Base-by-base conservation (phyloP, 1,140 invertebrate species). In the Stenopsyche tienmushanensis region DNA sequence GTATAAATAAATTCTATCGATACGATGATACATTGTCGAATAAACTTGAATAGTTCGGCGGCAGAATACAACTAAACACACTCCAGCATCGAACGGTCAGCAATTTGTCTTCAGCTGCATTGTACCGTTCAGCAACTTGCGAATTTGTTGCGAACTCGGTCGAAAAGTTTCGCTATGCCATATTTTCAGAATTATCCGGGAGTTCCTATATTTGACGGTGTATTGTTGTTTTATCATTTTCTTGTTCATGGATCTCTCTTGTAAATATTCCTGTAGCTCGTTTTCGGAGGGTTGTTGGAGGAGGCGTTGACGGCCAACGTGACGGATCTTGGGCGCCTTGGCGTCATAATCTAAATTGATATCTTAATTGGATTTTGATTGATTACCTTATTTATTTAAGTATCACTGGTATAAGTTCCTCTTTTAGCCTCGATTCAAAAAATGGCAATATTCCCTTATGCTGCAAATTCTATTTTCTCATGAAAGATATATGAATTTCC, bases 351-450 rank as follows among this genome's bases (percentile, higher is more conserved):
- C 66, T 63, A 63, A 62, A 67, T 63, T 63, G 66, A 67, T 67
- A 67, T 67, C 65, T 62, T 67, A 67, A 67, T 67, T 67, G 59
- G 60, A 57, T 62, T 67, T 62, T 67, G 65, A 67, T 67, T 67
- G 65, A 63, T 63, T 63, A 44, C 60, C 23, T 64, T 67, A 57
- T 55, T 62, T 55, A 62, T 58, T 58, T 52, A 39, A 59, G 34
- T 25, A 53, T n/a, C n/a, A n/a, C n/a, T n/a, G n/a, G n/a, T n/a
- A n/a, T n/a, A n/a, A n/a, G n/a, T n/a, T n/a, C n/a, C n/a, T n/a
- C n/a, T n/a, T n/a, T n/a, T n/a, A n/a, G n/a, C n/a, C n/a, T n/a
- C n/a, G n/a, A n/a, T n/a, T n/a, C n/a, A n/a, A n/a, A n/a, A n/a
- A n/a, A n/a, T n/a, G n/a, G n/a, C n/a, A n/a, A n/a, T n/a, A n/a